phyloP scores from a whole-genome alignment of 2,797 vertebrate genomes.

The Botia kubotai region DNA sequence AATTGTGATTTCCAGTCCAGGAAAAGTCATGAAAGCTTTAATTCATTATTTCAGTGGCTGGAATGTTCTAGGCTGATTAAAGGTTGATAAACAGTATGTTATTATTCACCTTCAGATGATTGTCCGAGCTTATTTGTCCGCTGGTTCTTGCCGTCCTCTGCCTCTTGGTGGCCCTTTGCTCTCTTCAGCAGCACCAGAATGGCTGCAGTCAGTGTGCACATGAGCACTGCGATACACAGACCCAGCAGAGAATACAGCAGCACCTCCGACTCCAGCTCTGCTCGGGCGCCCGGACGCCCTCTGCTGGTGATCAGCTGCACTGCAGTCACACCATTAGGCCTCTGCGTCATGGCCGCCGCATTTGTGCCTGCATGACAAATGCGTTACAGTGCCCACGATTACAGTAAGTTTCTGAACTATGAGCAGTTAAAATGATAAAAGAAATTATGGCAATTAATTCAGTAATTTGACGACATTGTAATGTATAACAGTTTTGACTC shows the following conservation, averaged over 20 bases:
- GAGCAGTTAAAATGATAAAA: no score
- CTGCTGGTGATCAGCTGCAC: not conserved
- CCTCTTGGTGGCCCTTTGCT: constrained; percentile 32
- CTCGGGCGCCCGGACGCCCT: not conserved
- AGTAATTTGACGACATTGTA: no score
- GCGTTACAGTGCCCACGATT: no score
- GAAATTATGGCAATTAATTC: no score
- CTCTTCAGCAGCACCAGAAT: constrained; percentile 62
- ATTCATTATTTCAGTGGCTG: no score
- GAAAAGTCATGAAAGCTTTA: no score
- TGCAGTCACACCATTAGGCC: not conserved
- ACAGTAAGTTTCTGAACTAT: no score
- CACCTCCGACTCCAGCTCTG: constrained; percentile 48
- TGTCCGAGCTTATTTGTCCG: constrained; percentile 24
- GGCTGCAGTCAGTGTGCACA: constrained; percentile 66
- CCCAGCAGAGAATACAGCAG: constrained; percentile 71
- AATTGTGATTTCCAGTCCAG: no score
- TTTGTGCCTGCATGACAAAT: not conserved
- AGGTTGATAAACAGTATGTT: no score
- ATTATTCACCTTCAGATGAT: constrained; percentile 60
- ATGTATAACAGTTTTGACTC: no score
- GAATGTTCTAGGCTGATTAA: no score
- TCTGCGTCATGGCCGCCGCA: not conserved
- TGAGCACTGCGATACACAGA: constrained; percentile 65
- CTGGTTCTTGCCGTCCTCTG: not conserved